Percentiles rank a stretch among this genome's conserved stretches.
These are phyloP conservation scores for Melinaea marsaeus DNA, from an alignment of 2,888 invertebrate species.

Conservation along the genomic window DNA sequence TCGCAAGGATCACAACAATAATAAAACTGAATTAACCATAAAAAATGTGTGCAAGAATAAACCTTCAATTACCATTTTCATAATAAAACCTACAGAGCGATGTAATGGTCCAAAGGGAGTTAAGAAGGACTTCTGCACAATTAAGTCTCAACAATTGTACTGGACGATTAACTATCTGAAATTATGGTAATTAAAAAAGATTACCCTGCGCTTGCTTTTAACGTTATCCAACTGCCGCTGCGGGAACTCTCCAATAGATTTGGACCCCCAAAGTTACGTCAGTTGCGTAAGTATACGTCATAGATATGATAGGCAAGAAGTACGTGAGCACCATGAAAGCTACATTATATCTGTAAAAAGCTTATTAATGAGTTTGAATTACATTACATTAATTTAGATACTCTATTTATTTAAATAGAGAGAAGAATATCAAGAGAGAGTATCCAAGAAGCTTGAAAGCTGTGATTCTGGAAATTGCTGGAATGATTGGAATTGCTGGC, in stretches of 20 bases:
- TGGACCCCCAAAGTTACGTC: too few species aligned
- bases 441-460: too few species aligned
- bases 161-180: constrained; percentile 6
- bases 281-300: too few species aligned
- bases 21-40: neutral
- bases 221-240: constrained; percentile 95
- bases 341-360: constrained; percentile 77
- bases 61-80: constrained; percentile 1
- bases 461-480: too few species aligned
- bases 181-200: constrained; percentile 3
- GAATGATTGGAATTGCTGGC: too few species aligned
- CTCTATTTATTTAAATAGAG: too few species aligned
- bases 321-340: too few species aligned
- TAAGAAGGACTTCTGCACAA: constrained; percentile 17
- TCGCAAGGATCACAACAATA: neutral
- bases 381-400: too few species aligned
- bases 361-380: neutral
- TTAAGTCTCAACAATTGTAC: constrained; percentile 13
- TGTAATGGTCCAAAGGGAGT: constrained; percentile 17
- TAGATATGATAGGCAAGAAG: too few species aligned
- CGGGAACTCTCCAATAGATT: constrained; percentile 60
- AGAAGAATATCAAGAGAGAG: too few species aligned
- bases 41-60: neutral
- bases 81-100: constrained; percentile 9
- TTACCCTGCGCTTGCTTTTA: constrained; percentile 93